Base-by-base conservation (phyloP, 1,140 invertebrate genomes). In the Triops longicaudatus region DNA sequence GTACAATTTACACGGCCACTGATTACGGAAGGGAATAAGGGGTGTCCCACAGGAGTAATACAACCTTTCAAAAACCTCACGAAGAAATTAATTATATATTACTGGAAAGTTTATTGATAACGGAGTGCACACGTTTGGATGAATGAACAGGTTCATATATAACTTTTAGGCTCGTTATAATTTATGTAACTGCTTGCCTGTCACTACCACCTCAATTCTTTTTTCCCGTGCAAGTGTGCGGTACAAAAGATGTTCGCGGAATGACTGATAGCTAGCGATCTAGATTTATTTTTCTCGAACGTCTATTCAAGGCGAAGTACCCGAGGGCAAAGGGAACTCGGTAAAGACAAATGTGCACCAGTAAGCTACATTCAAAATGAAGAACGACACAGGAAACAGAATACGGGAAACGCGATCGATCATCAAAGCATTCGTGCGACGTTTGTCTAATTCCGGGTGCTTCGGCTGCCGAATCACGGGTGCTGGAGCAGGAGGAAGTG, bases 311-410 rank as follows among this genome's bases (percentile, higher is more conserved):
- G 50, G 50, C 50, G 50, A 63, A 63, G 50, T 63, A 17, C 50
- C 50, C 14, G 50, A 0, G 14, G 50, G 50, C 14, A 63, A 4
- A 1, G 50, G 22, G 17, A 14, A 22, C 50, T 63, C 50, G 0
- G 14, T 17, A 6, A 63, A 63, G 50, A 77, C 91, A 84, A 93
- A 95, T 78, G 92, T 92, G 79, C 90, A 91, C 93, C 93, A 95
- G 83, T 95, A 95, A 27, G 93, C 90, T 79, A 94, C 88, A 82
- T 95, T 95, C 26, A 95, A 87, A 80, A 94, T 90, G 80, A 94
- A 90, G 84, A 95, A 95, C 11, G 93, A 92, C 82, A 93, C 93
- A 5, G 93, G 92, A 80, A 95, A 95, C 84, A 94, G 93, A 84
- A 93, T 92, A 82, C 93, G 86, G 41, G 92, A 94, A 82, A 93